Base-by-base conservation (phyloP, 37 sponge, comb jelly and placozoan species). In the Mnemiopsis leidyi region DNA sequence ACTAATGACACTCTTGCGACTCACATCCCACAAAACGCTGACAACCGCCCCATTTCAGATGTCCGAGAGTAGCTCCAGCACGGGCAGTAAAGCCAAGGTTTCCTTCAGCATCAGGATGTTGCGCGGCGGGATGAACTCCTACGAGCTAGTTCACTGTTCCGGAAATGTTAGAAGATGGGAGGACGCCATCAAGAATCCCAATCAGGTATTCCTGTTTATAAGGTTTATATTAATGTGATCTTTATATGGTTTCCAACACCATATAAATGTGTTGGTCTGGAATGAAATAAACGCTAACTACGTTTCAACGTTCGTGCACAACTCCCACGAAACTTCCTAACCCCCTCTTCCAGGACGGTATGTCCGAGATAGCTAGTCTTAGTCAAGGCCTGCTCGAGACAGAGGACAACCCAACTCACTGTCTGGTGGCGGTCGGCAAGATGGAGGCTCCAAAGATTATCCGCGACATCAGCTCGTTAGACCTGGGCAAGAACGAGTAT, bases 121-220 rank as follows among this genome's bases (percentile, higher is more conserved):
- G 35, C 90, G 90, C 7, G 90, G 90, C 1, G 90, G 90, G 5
- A 85, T 40, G 40, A 85, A 85, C 90, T 36, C 36, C 0, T 85
- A 85, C 48, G 90, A 85, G 26, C 29, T 40, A 9, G 90, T 85
- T 38, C 90, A 85, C 35, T 85, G 90, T 33, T 85, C 90, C 28
- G 90, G 90, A 7, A 85, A 85, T 33, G 90, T 85, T 7, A 38
- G 90, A 25, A 28, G 61, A 21, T 85, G 90, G 90, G 90, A 85
- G 90, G 90, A 85, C 61, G 90, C 90, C 28, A 85, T 85, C 90
- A 85, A 85, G 90, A 85, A 85, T 39, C 90, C 90, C n/a, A 85
- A 40, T 28, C 90, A 85, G 90, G 90, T 85, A 85, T 25, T 28
- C 61, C 9, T 48, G 61, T 48, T 48, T 48, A 48, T 48, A 48